Evolutionary conservation across 2,888 invertebrate species (phyloP).

Genomic region (Drosophila picticornis): DNA sequence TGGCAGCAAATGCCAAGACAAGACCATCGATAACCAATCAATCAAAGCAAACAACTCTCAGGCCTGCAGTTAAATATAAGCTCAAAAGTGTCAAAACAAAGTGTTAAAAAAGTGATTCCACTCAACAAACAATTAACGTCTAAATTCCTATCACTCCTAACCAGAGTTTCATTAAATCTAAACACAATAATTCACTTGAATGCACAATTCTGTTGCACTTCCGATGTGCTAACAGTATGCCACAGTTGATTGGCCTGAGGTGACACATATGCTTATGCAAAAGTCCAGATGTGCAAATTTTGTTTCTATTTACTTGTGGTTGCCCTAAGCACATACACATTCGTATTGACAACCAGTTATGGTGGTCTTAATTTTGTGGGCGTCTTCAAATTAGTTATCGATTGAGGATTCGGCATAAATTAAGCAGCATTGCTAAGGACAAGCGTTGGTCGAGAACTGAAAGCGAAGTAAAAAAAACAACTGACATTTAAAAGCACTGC

Average conservation of each 20-base stretch:
- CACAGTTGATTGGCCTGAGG: constrained; percentile 15
- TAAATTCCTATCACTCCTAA: constrained; percentile 12
- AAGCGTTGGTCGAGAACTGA: background rate
- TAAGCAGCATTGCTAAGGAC: background rate
- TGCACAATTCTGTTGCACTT: constrained; percentile 18
- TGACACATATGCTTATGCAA: constrained; percentile 26
- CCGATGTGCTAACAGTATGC: constrained; percentile 38
- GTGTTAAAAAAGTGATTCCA: background rate
- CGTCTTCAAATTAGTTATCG: background rate
- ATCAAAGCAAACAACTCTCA: constrained; percentile 1
- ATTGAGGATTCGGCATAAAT: background rate
- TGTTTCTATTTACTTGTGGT: background rate
- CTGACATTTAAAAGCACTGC: background rate
- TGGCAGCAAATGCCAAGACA: constrained; percentile 71
- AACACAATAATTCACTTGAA: no score
- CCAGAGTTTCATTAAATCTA: background rate
- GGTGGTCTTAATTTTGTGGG: background rate
- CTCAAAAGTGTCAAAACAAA: background rate
- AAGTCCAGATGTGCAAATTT: constrained; percentile 14
- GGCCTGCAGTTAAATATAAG: background rate
- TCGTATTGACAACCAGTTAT: background rate
- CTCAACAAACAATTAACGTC: background rate
- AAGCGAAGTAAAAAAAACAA: no score
- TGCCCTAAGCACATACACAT: background rate
- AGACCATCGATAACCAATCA: constrained; percentile 45